Evolutionary conservation across 2,113 vertebrate species (phyloP), one percentile per base, ranked within the genome.

Genomic region (Sander vitreus): DNA sequence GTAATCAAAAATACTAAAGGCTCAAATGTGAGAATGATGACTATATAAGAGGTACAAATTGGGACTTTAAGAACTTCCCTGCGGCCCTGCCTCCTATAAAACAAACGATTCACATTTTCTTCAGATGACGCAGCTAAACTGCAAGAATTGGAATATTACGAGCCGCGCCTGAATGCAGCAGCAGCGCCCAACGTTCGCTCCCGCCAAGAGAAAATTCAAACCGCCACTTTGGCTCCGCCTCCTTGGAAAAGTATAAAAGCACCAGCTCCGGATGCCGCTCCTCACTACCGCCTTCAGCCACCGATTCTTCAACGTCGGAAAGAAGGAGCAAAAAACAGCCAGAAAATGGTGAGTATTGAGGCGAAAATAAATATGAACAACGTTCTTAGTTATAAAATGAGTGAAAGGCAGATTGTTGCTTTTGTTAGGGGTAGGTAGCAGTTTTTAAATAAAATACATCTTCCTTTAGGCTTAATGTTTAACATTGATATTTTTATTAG

Each of bases 241-340:
- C 3, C 51, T 39, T 0, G 0, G 1, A 1, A n/a, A n/a, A 0
- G 0, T 66, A 91, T 90, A 91, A 85, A 89, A 55, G 0, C 0
- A 0, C 1, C 5, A 2, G 18, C 54, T 1, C 8, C 14, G 25
- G 39, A 2, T 3, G 1, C 51, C 54, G 2, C 7, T 0, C 18
- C 0, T 50, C 63, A 86, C 15, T 73, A 21, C 80, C 55, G 65
- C 69, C 89, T 89, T 91, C 89, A 83, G 15, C 60, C 36, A 64
- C 87, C 90, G 89, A 93, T 81, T 47, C 91, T 80, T 94, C 76
- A 48, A 77, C 87, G 78, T 92, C 93, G 92, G 91, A 14, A 2
- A 53, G 84, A 91, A 91, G 92, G 84, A 85, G 8, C 50, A 55
- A 73, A 76, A 69, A 62, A 39, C 9, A 6, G 53, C 66, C 36